Conservation (phyloP, 2,888 invertebrate genomes). For the Sipunculus nudus region DNA sequence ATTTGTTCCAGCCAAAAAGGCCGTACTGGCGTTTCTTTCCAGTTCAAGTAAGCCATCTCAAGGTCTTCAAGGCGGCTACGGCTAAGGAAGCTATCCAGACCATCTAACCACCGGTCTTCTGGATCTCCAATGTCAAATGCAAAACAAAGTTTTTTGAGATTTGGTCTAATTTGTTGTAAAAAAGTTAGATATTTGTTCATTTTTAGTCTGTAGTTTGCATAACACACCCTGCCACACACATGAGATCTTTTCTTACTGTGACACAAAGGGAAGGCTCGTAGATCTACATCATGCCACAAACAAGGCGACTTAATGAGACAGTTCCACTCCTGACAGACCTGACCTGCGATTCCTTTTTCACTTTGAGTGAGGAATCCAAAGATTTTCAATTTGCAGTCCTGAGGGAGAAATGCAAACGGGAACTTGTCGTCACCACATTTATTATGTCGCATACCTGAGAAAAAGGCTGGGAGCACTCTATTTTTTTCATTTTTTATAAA, state of each 20-base stretch:
- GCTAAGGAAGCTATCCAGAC: slow-evolving; percentile 48
- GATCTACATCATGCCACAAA: slow-evolving; percentile 56
- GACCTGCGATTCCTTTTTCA: slow-evolving; percentile 53
- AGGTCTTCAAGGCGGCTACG: slow-evolving; percentile 48
- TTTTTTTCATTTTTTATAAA: too few relatives aligned
- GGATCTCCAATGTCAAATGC: slow-evolving; percentile 62
- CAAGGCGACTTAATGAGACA: slow-evolving; percentile 47
- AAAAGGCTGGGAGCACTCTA: too few relatives aligned
- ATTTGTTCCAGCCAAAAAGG: slow-evolving; percentile 54
- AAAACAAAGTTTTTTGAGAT: slow-evolving; percentile 55
- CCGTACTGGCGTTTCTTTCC: slow-evolving; percentile 61
- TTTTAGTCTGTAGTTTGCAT: slow-evolving; percentile 50
- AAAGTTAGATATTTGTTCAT: slow-evolving; percentile 53
- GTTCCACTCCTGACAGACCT: slow-evolving; percentile 56
- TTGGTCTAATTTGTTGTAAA: slow-evolving; percentile 48
- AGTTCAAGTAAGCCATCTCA: slow-evolving; percentile 55
- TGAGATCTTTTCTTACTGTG: slow-evolving; percentile 46
- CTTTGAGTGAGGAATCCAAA: slow-evolving; percentile 54
- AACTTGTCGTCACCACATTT: slow-evolving; percentile 39
- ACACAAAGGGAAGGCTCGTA: slow-evolving; percentile 56
- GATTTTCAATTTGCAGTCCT: slow-evolving; percentile 57
- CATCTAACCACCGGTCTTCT: slow-evolving; percentile 53
- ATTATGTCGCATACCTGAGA: too few relatives aligned
- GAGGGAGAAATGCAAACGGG: slow-evolving; percentile 55
- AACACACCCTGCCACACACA: slow-evolving; percentile 47